Conservation (phyloP, 2,113 vertebrate species). For the Centropristis striata region DNA sequence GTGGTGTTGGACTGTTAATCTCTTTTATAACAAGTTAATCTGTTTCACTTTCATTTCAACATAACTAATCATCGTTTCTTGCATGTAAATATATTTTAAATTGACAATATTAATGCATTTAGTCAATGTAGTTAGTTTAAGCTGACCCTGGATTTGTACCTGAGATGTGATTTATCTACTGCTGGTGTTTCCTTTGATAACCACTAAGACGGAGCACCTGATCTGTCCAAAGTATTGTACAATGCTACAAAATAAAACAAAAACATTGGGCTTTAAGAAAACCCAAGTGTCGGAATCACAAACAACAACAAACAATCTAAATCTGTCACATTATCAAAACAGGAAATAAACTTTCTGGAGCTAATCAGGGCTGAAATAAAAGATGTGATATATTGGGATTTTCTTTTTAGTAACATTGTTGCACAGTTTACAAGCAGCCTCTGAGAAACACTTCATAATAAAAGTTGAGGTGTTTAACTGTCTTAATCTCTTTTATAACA, state of each 20-base stretch:
- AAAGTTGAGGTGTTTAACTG: background rate
- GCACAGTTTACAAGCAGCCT: background rate
- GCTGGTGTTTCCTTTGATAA: background rate
- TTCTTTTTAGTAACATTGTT: background rate
- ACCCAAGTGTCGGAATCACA: background rate
- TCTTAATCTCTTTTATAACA: background rate
- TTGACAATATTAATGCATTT: background rate
- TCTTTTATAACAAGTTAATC: background rate
- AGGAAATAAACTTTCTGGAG: background rate
- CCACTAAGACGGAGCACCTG: background rate
- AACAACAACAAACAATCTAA: background rate
- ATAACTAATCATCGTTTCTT: background rate
- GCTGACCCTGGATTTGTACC: background rate
- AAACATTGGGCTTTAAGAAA: background rate
- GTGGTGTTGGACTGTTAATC: background rate
- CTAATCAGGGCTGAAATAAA: constrained; percentile 1
- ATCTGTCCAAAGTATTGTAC: background rate
- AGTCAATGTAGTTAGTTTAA: no score
- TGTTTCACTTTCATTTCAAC: constrained; percentile 4
- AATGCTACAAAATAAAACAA: background rate
- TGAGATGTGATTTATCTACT: background rate
- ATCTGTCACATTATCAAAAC: no score
- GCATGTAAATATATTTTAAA: background rate
- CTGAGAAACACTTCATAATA: background rate
- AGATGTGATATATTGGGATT: background rate